Percentiles rank a stretch among this genome's conserved stretches.
These are phyloP conservation scores for Henricia sp. DNA, from an alignment of 53 echinoderm and acorn worm genomes.

Conservation along the genomic window DNA sequence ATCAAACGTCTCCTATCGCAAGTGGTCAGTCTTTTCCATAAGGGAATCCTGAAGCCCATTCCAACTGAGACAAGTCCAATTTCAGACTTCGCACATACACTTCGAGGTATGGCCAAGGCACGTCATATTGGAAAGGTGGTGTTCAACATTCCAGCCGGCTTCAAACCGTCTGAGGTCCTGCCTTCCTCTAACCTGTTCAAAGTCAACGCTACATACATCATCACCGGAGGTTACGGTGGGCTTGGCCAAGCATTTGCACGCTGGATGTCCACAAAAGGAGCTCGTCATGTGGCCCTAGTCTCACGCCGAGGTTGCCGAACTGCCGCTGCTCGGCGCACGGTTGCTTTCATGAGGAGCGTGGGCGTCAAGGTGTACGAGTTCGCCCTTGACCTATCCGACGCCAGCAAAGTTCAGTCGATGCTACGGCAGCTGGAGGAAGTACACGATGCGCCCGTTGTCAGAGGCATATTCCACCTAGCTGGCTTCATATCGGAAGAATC, in stretches of 20 bases:
- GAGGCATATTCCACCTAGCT: constrained; percentile 74
- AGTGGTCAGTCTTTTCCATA: constrained; percentile 27
- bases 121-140: constrained; percentile 51
- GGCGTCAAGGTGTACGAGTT: constrained; percentile 66
- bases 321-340: constrained; percentile 61
- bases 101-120: constrained; percentile 18
- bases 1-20: constrained; percentile 6
- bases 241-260: constrained; percentile 71
- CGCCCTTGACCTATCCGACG: constrained; percentile 46
- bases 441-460: constrained; percentile 39
- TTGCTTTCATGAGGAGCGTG: constrained; percentile 58
- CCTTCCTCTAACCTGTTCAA: constrained; percentile 63
- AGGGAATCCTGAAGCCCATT: background rate
- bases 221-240: constrained; percentile 80
- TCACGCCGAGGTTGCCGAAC: constrained; percentile 52
- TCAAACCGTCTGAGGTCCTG: background rate
- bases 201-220: constrained; percentile 72
- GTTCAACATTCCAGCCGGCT: constrained; percentile 40
- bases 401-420: constrained; percentile 34
- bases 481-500: constrained; percentile 66
- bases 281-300: constrained; percentile 72
- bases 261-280: constrained; percentile 85
- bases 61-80: constrained; percentile 19
- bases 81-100: constrained; percentile 9
- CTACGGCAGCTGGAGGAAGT: constrained; percentile 26